Conservation (phyloP, 2,113 vertebrate genomes). For the Pelmatolapia mariae region DNA sequence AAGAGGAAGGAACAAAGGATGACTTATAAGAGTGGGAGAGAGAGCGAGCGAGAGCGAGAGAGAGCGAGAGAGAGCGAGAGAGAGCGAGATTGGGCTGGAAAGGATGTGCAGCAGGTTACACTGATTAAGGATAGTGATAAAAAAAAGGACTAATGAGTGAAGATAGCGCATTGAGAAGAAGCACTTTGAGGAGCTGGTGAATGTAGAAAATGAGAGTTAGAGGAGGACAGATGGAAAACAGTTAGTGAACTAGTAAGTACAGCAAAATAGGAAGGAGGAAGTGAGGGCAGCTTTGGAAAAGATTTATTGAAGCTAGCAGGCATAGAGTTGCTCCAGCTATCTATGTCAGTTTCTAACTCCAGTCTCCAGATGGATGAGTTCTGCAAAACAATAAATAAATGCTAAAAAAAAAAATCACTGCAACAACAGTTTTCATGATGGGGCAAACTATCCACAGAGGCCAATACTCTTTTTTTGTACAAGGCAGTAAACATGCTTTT, state of each 20-base stretch:
- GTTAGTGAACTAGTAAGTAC: background rate
- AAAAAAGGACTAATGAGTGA: background rate
- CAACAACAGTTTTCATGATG: background rate
- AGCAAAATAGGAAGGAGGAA: background rate
- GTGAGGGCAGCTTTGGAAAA: background rate
- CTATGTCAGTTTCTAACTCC: background rate
- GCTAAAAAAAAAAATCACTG: background rate
- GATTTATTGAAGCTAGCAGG: background rate
- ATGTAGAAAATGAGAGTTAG: background rate
- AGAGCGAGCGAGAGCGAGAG: too few relatives aligned
- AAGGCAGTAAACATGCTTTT: background rate
- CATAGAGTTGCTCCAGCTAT: background rate
- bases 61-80: too few relatives aligned
- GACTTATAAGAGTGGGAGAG: background rate
- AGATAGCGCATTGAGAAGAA: background rate
- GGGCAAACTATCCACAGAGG: background rate
- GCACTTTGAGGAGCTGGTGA: background rate
- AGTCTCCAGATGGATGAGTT: background rate
- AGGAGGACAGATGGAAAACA: background rate
- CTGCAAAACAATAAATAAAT: background rate
- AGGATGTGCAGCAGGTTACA: background rate
- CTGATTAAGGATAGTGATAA: background rate
- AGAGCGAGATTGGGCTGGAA: background rate
- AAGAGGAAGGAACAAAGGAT: background rate
- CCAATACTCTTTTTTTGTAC: background rate